A percentile compares a stretch with the other conserved stretches of the same genome.
Evolutionary conservation across 2,797 vertebrate species (phyloP).

Genomic region (Dermochelys coriacea): DNA sequence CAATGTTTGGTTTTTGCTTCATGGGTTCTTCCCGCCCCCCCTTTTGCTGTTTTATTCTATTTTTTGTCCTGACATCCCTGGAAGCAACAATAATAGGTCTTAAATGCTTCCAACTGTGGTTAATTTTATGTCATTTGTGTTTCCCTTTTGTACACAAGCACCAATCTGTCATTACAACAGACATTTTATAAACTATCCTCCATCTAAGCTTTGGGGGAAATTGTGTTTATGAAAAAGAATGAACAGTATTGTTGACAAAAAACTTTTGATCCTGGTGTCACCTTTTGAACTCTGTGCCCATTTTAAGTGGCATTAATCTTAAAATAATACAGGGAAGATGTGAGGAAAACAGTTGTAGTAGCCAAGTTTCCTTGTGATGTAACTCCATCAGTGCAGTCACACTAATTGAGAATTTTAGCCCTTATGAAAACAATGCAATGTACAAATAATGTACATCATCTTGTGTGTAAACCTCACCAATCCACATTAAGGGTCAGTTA

Average conservation of each 20-base stretch:
- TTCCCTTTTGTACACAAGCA: not conserved
- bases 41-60: not conserved
- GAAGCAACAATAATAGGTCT: not conserved
- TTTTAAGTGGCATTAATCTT: not conserved
- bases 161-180: not conserved
- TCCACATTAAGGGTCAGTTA: not conserved
- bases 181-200: not conserved
- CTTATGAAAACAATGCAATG: not conserved
- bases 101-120: not conserved
- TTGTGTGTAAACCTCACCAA: not conserved
- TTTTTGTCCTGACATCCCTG: not conserved
- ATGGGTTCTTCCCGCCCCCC: not conserved
- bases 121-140: not conserved
- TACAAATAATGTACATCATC: not conserved
- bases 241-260: not conserved
- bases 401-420: not conserved
- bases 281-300: not conserved
- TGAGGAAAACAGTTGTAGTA: not conserved
- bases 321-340: not conserved
- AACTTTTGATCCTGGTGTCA: not conserved
- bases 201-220: not conserved
- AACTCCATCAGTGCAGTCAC: not conserved
- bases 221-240: not conserved
- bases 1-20: not conserved
- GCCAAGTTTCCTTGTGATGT: not conserved